Percentiles rank a stretch among this genome's conserved stretches.
These are phyloP conservation scores for Drosophila equinoxialis DNA, from an alignment of 1,140 invertebrate genomes.

Conservation along the genomic window DNA sequence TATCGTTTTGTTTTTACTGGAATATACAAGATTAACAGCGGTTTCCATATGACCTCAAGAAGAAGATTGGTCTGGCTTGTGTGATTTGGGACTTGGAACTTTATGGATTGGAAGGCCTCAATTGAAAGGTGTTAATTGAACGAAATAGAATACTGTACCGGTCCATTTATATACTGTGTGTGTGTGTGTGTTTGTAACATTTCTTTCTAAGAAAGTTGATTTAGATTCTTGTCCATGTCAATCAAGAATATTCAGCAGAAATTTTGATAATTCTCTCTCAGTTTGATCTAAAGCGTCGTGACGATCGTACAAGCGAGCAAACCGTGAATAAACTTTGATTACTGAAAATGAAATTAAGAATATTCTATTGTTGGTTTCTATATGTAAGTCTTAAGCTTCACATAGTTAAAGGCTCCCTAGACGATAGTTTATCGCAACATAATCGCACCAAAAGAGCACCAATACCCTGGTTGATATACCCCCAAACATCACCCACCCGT, in stretches of 20 bases:
- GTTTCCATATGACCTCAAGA: conserved; percentile 53
- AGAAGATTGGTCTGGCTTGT: conserved; percentile 8
- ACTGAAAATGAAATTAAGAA: conserved; percentile 51
- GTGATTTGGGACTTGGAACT: not conserved
- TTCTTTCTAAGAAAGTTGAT: conserved; percentile 56
- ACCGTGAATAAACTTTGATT: conserved; percentile 10
- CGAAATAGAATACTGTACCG: conserved; percentile 30
- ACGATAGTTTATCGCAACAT: conserved; percentile 50
- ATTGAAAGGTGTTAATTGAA: conserved; percentile 63
- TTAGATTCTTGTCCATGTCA: not conserved
- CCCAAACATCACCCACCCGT: conserved; percentile 72
- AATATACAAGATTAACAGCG: conserved; percentile 72
- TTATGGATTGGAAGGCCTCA: conserved; percentile 22
- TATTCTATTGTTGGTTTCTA: conserved; percentile 17
- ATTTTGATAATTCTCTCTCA: conserved; percentile 32
- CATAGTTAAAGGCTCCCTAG: conserved; percentile 11
- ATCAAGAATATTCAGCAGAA: conserved; percentile 40
- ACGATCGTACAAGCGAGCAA: conserved; percentile 9
- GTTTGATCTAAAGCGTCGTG: conserved; percentile 33
- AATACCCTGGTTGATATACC: conserved; percentile 73
- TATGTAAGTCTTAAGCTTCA: conserved; percentile 22
- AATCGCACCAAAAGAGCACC: conserved; percentile 58
- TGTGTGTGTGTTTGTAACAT: conserved; percentile 54
- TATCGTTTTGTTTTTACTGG: conserved; percentile 46
- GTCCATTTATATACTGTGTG: not conserved